Evolutionary conservation across 2,113 vertebrate species (phyloP).

Genomic region (Saguinus imperator): DNA sequence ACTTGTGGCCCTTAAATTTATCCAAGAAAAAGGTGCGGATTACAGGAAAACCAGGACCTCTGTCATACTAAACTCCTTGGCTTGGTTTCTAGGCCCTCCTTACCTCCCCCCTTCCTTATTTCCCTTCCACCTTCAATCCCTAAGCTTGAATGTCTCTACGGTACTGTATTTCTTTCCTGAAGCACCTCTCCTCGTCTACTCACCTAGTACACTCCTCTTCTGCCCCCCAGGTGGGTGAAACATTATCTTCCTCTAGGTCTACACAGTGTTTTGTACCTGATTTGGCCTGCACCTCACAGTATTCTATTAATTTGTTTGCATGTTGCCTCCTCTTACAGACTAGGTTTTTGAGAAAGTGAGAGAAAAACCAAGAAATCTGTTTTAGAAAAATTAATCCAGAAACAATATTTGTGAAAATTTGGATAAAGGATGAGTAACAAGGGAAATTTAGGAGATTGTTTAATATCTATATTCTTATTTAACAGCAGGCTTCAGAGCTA

Average conservation of each 20-base stretch:
- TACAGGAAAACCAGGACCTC: neutral
- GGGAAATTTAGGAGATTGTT: neutral
- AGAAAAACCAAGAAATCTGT: neutral
- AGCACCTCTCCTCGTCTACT: neutral
- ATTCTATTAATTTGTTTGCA: neutral
- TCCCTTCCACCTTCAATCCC: neutral
- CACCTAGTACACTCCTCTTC: neutral
- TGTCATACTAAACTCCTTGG: neutral
- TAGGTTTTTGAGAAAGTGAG: neutral
- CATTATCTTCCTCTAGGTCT: neutral
- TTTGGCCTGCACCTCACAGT: neutral
- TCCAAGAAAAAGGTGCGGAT: neutral
- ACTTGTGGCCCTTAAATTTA: too few relatives aligned
- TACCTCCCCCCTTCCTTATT: neutral
- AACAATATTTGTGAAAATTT: neutral
- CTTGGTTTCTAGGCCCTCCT: neutral
- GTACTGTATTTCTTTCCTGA: neutral
- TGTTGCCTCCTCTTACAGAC: neutral
- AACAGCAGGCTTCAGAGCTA: neutral
- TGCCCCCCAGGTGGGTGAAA: neutral
- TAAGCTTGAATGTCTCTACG: neutral
- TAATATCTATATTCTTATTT: neutral
- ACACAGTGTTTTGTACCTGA: neutral
- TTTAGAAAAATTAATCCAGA: constrained; percentile 17
- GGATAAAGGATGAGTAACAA: neutral